phyloP scores from a whole-genome alignment of 1,140 invertebrate species.

The Solen grandis region DNA sequence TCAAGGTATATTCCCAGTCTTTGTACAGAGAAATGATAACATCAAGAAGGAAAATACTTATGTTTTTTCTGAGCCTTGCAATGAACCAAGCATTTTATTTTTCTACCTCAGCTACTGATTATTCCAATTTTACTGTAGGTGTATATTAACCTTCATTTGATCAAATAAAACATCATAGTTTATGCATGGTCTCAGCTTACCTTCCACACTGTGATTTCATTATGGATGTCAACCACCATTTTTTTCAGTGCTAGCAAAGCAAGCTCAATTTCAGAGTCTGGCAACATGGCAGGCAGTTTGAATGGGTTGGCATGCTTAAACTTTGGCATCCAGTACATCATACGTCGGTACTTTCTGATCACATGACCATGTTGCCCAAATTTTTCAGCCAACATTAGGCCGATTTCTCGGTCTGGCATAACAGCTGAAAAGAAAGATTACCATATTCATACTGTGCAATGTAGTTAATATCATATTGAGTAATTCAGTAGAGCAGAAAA shows the following conservation, averaged over 20 bases:
- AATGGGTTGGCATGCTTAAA: slow-evolving; percentile 96
- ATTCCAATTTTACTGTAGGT: too few relatives aligned
- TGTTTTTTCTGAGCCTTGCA: too few relatives aligned
- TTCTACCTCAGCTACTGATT: too few relatives aligned
- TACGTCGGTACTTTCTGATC: slow-evolving; percentile 91
- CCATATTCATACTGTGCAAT: neutral
- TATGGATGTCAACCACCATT: slow-evolving; percentile 92
- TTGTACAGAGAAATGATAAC: too few relatives aligned
- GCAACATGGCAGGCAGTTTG: slow-evolving; percentile 86
- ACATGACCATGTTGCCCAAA: slow-evolving; percentile 92
- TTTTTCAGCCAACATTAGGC: slow-evolving; percentile 89
- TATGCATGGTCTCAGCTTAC: too few relatives aligned
- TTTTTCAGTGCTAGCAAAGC: slow-evolving; percentile 92
- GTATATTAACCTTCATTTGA: too few relatives aligned
- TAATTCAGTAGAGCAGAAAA: neutral
- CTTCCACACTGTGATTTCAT: slow-evolving; percentile 87
- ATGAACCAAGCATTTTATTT: too few relatives aligned
- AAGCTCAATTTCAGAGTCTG: slow-evolving; percentile 86
- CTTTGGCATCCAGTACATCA: slow-evolving; percentile 99
- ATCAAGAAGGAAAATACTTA: too few relatives aligned
- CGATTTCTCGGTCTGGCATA: slow-evolving; percentile 93
- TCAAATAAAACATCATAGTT: too few relatives aligned
- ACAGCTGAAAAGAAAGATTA: slow-evolving; percentile 84
- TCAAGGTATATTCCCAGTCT: too few relatives aligned
- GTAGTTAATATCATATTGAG: too few relatives aligned